Percentiles rank a stretch among this genome's conserved stretches.
These are phyloP conservation scores for Leptocoma aspasia DNA, from an alignment of 2,113 vertebrate species.

Conservation along the genomic window DNA sequence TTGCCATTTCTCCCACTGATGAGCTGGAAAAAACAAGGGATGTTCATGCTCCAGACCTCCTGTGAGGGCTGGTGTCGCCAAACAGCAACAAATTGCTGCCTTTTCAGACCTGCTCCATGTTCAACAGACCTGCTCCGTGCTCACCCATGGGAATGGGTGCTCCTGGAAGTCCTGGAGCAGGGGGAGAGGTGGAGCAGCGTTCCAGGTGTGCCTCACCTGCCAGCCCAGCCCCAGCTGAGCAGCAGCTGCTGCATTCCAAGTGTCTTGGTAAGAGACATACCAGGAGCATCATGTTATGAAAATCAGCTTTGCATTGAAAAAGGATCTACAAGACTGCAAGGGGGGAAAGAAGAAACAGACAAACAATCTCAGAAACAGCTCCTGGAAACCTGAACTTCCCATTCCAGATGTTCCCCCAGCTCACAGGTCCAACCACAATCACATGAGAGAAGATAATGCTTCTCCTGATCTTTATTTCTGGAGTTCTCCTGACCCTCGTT, in stretches of 20 bases:
- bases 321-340: neutral
- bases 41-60: neutral
- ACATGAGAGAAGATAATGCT: neutral
- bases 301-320: neutral
- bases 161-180: neutral
- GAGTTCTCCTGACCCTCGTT: neutral
- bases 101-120: neutral
- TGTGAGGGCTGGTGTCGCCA: neutral
- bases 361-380: neutral
- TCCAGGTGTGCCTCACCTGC: neutral
- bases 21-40: neutral
- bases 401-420: neutral
- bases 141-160: neutral
- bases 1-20: neutral
- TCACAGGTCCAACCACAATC: neutral
- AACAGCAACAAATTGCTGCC: neutral
- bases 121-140: neutral
- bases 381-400: neutral
- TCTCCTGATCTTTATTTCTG: neutral
- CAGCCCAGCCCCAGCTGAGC: neutral
- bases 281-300: neutral
- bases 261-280: neutral
- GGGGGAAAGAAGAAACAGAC: neutral
- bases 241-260: too few species aligned
- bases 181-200: fast-evolving